Base-by-base conservation (phyloP, 1,140 invertebrate species). In the Brachionus rotundiformis region DNA sequence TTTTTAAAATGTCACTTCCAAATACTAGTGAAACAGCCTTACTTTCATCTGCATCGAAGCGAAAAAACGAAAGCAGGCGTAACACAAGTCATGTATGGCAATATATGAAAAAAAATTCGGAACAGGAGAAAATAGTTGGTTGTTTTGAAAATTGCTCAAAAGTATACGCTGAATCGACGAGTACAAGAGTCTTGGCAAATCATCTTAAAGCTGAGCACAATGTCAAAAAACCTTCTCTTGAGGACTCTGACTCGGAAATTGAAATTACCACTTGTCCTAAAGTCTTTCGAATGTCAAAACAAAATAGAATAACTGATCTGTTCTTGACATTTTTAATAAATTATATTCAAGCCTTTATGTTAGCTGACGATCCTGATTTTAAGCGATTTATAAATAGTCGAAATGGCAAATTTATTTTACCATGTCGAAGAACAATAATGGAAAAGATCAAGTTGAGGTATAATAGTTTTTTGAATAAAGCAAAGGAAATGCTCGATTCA, bases 361-460 rank as follows among this genome's bases (percentile, higher is more conserved):
- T 85, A 49, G 82, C 85, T 16, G 83, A 85, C 77, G 81, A 83
- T 47, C 29, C 16, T 31, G 82, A 83, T 11, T 85, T 85, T 61
- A 75, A 68, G 65, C 13, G 82, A 41, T 77, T 85, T 68, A 47
- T 84, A 11, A 23, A 83, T 33, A 39, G 13, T 29, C 29, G 83
- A 10, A 82, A 84, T 81, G 82, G 82, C 10, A 81, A 73, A 23
- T 85, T 84, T 83, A 19, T 82, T 10, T 31, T 84, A 11, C 84
- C 84, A 23, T 33, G 36, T 10, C 61, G 83, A 11, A 82, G 73
- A 27, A 83, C 84, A 61, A 83, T 84, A 39, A 82, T 41, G 11
- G 76, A 83, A 39, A 82, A 82, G 13, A 83, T 84, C 11, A 82
- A 85, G 13, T 83, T 83, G 39, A 59, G 79, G 49, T 39, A 84